phyloP scores from a whole-genome alignment of 1,140 invertebrate species.

The Pseudomyrmex concolor region DNA sequence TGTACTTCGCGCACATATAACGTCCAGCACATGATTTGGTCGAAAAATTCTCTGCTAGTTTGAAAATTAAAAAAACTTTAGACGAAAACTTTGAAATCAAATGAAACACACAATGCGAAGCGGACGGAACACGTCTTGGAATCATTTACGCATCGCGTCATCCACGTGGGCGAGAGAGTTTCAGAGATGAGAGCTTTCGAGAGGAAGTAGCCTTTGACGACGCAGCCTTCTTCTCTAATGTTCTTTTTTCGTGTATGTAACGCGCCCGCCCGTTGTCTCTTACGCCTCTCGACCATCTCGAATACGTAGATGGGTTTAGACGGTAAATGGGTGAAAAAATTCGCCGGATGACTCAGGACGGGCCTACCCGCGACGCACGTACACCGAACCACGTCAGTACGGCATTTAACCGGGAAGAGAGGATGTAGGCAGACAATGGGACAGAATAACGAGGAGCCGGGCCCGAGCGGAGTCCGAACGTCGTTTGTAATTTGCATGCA shows the following conservation, averaged over 20 bases:
- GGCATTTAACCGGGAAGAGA: conserved; percentile 53
- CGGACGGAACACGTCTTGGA: background rate
- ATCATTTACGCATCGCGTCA: conserved; percentile 22
- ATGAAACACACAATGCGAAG: background rate
- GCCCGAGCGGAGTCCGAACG: conserved; percentile 28
- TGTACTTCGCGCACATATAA: no score
- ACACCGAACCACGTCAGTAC: conserved; percentile 51
- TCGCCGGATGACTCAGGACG: conserved; percentile 69
- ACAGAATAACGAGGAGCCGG: conserved; percentile 58
- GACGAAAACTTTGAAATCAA: background rate
- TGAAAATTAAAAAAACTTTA: background rate
- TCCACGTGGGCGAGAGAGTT: conserved; percentile 32
- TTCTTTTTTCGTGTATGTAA: background rate
- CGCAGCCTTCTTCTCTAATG: conserved; percentile 36
- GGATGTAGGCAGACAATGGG: conserved; percentile 76
- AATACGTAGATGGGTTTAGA: conserved; percentile 44
- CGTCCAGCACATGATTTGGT: no score
- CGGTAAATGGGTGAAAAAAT: conserved; percentile 76
- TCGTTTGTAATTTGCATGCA: conserved; percentile 72
- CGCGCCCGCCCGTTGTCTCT: background rate
- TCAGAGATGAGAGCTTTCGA: conserved; percentile 47
- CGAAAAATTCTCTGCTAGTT: no score
- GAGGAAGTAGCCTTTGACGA: conserved; percentile 16
- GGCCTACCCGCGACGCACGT: conserved; percentile 42
- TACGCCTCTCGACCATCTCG: background rate